Evolutionary conservation across 2,888 invertebrate genomes (phyloP).

Genomic region (Macropis europaea): DNA sequence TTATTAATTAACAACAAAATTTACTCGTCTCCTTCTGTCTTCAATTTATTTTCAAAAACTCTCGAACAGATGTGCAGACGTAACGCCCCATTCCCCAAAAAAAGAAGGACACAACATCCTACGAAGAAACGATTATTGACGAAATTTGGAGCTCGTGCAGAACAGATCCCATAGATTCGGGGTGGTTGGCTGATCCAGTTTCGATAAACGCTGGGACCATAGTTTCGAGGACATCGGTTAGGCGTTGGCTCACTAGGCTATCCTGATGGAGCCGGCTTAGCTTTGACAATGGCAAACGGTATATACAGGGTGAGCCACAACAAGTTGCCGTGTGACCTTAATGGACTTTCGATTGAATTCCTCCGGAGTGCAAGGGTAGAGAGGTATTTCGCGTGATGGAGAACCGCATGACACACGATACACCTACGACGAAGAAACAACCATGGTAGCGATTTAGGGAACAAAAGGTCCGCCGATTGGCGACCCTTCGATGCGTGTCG

Average conservation of each 20-base stretch:
- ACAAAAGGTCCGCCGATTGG: not conserved
- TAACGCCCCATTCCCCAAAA: too few species aligned
- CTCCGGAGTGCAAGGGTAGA: constrained; percentile 18
- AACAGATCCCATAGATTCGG: constrained; percentile 53
- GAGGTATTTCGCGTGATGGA: constrained; percentile 22
- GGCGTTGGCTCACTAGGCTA: constrained; percentile 38
- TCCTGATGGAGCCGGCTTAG: constrained; percentile 38
- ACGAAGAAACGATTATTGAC: not conserved
- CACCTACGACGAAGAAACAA: constrained; percentile 5
- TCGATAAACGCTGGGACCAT: constrained; percentile 39
- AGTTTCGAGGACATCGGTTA: constrained; percentile 34
- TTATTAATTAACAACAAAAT: too few species aligned
- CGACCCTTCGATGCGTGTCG: not conserved
- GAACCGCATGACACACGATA: constrained; percentile 27
- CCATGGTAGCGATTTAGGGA: not conserved
- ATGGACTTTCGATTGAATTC: constrained; percentile 72
- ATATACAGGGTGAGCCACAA: constrained; percentile 59
- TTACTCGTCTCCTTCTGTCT: too few species aligned
- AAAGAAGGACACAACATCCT: not conserved
- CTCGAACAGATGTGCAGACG: too few species aligned
- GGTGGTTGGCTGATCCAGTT: constrained; percentile 60
- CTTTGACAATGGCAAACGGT: constrained; percentile 61
- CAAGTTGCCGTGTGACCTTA: constrained; percentile 68
- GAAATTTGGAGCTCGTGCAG: not conserved
- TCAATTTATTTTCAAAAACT: too few species aligned